Conservation (phyloP, 1,140 invertebrate genomes). For the Drosophila nasuta region DNA sequence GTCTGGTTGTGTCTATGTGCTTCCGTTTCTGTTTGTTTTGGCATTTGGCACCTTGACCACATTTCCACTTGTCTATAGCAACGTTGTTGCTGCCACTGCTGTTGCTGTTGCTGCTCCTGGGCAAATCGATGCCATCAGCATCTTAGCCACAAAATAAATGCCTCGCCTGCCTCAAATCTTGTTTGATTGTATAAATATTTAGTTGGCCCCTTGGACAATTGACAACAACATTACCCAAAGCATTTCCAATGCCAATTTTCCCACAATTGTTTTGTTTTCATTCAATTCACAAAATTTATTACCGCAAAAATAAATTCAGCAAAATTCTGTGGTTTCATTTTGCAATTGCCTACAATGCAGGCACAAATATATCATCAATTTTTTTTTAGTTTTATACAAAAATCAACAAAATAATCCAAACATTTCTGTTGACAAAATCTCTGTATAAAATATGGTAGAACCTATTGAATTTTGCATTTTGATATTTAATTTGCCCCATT, state of each 20-base stretch:
- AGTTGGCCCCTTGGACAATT: slow-evolving; percentile 20
- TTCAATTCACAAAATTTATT: neutral
- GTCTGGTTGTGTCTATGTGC: slow-evolving; percentile 8
- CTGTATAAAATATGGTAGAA: no score
- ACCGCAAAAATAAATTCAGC: slow-evolving; percentile 23
- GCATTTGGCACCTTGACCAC: slow-evolving; percentile 53
- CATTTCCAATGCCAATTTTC: slow-evolving; percentile 23
- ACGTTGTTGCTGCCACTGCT: slow-evolving; percentile 3
- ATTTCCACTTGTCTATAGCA: slow-evolving; percentile 34
- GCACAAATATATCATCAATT: neutral
- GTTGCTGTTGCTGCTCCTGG: neutral
- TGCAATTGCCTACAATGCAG: slow-evolving; percentile 14
- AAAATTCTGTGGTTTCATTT: slow-evolving; percentile 21
- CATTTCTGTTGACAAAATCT: neutral
- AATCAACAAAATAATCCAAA: slow-evolving; percentile 10
- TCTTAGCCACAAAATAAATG: slow-evolving; percentile 70
- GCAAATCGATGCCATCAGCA: slow-evolving; percentile 51
- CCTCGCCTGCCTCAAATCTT: slow-evolving; percentile 64
- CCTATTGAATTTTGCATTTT: neutral
- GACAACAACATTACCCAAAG: slow-evolving; percentile 22
- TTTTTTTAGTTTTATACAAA: slow-evolving; percentile 6
- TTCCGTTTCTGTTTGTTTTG: slow-evolving; percentile 26
- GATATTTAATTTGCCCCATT: slow-evolving; percentile 20
- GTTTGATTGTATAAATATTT: slow-evolving; percentile 76
- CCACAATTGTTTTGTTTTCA: slow-evolving; percentile 22